Percentiles rank a stretch among this genome's conserved stretches.
Conservation (phyloP, 2,797 vertebrate genomes). For the Emydoidea blandingii region DNA sequence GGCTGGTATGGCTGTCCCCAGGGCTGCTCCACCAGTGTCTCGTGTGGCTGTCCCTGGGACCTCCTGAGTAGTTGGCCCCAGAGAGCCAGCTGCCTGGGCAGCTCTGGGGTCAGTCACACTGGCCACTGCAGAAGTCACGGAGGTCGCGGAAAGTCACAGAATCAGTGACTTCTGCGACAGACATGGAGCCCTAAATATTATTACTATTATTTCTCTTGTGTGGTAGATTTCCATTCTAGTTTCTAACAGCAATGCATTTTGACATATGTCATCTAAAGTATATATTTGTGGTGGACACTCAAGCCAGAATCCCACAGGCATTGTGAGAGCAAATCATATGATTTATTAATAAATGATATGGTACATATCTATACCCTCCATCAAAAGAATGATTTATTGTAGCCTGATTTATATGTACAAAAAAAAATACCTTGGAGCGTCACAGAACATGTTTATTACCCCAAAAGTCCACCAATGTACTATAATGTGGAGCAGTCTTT, state of each 20-base stretch:
- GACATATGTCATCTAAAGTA: neutral
- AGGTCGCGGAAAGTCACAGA: too few species aligned
- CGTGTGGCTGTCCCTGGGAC: too few species aligned
- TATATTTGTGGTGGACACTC: neutral
- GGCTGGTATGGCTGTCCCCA: too few species aligned
- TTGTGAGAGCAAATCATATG: neutral
- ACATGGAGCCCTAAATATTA: neutral
- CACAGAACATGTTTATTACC: too few species aligned
- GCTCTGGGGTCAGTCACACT: too few species aligned
- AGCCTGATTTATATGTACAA: neutral
- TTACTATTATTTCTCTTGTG: neutral
- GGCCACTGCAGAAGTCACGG: too few species aligned
- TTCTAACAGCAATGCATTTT: neutral
- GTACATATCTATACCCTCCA: neutral
- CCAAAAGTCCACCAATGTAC: neutral
- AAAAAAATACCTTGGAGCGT: neutral
- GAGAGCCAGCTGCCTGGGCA: too few species aligned
- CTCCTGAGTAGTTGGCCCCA: too few species aligned
- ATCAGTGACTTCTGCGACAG: too few species aligned
- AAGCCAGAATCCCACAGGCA: neutral
- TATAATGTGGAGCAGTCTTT: neutral
- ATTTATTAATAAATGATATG: neutral
- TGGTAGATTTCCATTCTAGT: neutral
- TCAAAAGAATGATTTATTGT: neutral
- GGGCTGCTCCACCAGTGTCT: too few species aligned